phyloP scores from a whole-genome alignment of 1,140 invertebrate genomes.

The Drosophila erecta region DNA sequence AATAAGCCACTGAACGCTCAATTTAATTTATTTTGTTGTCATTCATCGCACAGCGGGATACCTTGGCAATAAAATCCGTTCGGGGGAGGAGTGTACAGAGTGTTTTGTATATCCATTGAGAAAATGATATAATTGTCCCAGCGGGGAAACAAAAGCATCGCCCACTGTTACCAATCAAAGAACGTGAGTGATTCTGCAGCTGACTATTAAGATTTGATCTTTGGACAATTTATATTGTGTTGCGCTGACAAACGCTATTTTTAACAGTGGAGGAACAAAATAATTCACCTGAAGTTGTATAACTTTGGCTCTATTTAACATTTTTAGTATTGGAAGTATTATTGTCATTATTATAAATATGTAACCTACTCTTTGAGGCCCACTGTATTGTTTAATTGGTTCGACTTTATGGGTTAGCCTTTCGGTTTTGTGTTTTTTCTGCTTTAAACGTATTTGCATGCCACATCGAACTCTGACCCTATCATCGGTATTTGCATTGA shows the following conservation, averaged over 20 bases:
- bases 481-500: constrained; percentile 18
- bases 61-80: constrained; percentile 9
- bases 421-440: constrained; percentile 17
- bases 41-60: constrained; percentile 65
- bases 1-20: constrained; percentile 49
- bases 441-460: constrained; percentile 54
- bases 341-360: too few relatives aligned
- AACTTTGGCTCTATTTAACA: too few relatives aligned
- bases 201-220: constrained; percentile 21
- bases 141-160: constrained; percentile 11
- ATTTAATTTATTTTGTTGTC: constrained; percentile 73
- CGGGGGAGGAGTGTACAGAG: neutral
- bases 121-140: constrained; percentile 46
- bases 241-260: neutral
- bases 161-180: constrained; percentile 47
- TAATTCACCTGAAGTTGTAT: too few relatives aligned
- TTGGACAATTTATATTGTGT: constrained; percentile 14
- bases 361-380: too few relatives aligned
- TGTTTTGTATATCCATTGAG: constrained; percentile 20
- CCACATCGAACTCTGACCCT: constrained; percentile 26
- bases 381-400: neutral
- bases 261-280: too few relatives aligned
- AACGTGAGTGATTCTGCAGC: constrained; percentile 24
- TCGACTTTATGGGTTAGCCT: neutral
- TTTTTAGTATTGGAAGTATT: too few relatives aligned